phyloP scores from a whole-genome alignment of 2,888 invertebrate species.

The Amphipyra tragopoginis region DNA sequence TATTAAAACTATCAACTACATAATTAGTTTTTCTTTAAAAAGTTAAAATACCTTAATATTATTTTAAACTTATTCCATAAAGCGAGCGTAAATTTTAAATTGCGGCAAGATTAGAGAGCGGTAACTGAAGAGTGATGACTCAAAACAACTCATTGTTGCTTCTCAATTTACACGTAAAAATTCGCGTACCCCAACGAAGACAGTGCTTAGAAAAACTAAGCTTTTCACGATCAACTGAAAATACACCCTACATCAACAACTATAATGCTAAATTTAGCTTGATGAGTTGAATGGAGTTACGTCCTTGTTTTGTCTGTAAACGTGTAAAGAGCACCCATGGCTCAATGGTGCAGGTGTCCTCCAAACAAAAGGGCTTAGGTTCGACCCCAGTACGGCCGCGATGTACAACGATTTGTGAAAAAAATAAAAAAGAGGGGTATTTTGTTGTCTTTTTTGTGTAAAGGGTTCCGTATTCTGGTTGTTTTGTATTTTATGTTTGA shows the following conservation, averaged over 20 bases:
- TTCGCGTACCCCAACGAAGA: constrained; percentile 72
- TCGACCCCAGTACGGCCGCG: constrained; percentile 73
- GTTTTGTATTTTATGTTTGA: constrained; percentile 19
- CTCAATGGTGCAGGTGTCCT: constrained; percentile 86
- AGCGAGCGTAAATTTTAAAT: constrained; percentile 23
- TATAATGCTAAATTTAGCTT: constrained; percentile 40
- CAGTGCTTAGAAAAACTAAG: constrained; percentile 60
- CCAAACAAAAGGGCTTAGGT: constrained; percentile 83
- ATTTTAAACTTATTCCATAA: background rate
- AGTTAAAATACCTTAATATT: constrained; percentile 1
- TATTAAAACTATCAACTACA: too few relatives aligned
- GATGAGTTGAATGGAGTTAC: constrained; percentile 29
- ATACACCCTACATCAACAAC: rapidly evolving
- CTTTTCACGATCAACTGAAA: constrained; percentile 28
- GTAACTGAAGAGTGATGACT: constrained; percentile 55
- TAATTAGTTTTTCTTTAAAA: too few relatives aligned
- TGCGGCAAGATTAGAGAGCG: constrained; percentile 28
- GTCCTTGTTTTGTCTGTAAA: constrained; percentile 71
- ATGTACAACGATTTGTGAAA: constrained; percentile 79
- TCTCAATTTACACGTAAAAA: constrained; percentile 74
- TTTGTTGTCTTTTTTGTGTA: constrained; percentile 60
- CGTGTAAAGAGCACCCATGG: constrained; percentile 83
- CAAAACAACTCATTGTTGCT: constrained; percentile 68
- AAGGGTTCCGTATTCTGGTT: constrained; percentile 51
- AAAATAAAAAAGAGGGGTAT: constrained; percentile 61